Percentiles rank a stretch among this genome's conserved stretches.
Evolutionary conservation across 2,797 vertebrate species (phyloP).

Genomic region (Xenops minutus): DNA sequence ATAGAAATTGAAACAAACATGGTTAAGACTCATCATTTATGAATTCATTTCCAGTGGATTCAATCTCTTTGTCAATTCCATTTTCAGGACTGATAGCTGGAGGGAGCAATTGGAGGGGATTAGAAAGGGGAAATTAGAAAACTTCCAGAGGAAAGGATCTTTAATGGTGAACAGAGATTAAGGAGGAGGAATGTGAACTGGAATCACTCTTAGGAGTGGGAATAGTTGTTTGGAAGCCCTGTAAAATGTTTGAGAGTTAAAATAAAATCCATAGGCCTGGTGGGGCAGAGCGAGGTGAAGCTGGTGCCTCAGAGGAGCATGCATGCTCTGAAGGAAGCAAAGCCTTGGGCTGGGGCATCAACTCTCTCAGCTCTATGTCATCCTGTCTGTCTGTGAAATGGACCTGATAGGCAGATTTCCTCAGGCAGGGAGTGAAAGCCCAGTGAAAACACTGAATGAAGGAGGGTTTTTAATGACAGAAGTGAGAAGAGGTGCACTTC

Average conservation of each 20-base stretch:
- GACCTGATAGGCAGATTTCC: not conserved
- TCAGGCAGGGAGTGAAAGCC: not conserved
- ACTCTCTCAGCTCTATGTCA: not conserved
- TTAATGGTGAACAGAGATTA: not conserved
- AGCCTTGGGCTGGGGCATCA: not conserved
- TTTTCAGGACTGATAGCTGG: not conserved
- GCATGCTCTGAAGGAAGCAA: rapidly evolving
- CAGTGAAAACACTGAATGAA: not conserved
- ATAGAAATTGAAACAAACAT: not conserved
- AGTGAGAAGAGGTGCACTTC: not conserved
- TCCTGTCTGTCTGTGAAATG: not conserved
- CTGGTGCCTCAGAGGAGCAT: rapidly evolving
- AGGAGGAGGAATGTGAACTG: not conserved
- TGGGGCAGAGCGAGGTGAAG: not conserved
- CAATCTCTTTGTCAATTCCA: not conserved
- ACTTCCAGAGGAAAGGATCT: not conserved
- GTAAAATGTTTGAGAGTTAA: not conserved
- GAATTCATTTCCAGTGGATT: not conserved
- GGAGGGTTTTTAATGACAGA: not conserved
- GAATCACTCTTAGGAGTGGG: not conserved
- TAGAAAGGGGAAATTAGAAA: not conserved
- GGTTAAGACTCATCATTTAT: not conserved
- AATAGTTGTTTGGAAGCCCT: not conserved
- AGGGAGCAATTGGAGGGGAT: not conserved
- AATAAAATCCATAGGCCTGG: not conserved